Base-by-base conservation (phyloP, 2,113 vertebrate genomes). In the Malurus cyaneus region DNA sequence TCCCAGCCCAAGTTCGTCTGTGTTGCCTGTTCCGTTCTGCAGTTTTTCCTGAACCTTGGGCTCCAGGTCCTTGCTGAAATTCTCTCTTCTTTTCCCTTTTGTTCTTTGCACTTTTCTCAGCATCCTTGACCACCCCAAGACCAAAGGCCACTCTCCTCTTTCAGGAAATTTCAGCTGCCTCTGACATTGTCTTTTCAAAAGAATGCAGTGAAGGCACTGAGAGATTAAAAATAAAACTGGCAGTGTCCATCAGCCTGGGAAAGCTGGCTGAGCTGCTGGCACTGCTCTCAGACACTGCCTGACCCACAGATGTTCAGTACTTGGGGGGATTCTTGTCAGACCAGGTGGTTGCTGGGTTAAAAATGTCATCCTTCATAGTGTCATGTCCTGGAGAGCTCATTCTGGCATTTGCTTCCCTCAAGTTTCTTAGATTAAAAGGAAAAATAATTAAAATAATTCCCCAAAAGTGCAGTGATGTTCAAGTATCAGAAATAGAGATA, bases 401-500 rank as follows among this genome's bases (percentile, higher is more conserved):
- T 65, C 52, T 49, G 39, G 54, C 20, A 32, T 17, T 19, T 32
- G 14, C 41, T 80, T 83, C 61, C 52, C 29, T 90, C 50, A 17
- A 46, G 46, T 29, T 59, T 69, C 47, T 69, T n/a, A 82, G 41
- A 53, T 18, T 56, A 76, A 18, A 50, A 60, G 16, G 31, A 16
- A 50, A 64, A 80, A 15, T 3, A 23, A 13, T 5, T 76, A 50
- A 64, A 80, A 15, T 3, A 23, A 13, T 5, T 76, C 24, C 29
- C 34, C 16, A 29, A 26, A 66, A 42, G 8, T 57, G 34, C n/a
- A 67, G 29, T 18, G 62, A 13, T 16, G 28, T 54, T 61, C 73
- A 39, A 39, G 39, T 39, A 39, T 39, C 39, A 71, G 50, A 70
- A 70, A 80, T 23, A 59, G 0, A 0, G 8, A 16, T 70, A 17